Percentiles rank a stretch among this genome's conserved stretches.
These are phyloP conservation scores for Bostrychus sinensis DNA, from an alignment of 2,113 vertebrate species.

Conservation along the genomic window DNA sequence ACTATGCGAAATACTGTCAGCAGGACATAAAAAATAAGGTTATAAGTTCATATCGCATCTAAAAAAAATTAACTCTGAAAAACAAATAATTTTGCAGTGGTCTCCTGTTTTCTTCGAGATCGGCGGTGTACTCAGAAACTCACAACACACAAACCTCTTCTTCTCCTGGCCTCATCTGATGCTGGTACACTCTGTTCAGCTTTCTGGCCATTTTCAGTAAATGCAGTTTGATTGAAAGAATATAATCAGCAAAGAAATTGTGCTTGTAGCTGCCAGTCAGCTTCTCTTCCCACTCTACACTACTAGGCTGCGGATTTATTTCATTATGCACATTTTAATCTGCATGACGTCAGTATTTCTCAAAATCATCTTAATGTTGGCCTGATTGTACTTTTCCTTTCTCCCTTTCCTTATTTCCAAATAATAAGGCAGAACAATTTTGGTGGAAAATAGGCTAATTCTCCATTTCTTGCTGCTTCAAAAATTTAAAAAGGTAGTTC, in stretches of 20 bases:
- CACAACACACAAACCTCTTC: neutral
- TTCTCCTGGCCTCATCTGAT: neutral
- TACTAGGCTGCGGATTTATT: neutral
- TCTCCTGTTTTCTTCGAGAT: too few relatives aligned
- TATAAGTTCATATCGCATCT: too few relatives aligned
- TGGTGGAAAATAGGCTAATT: neutral
- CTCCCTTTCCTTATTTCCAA: neutral
- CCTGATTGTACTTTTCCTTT: neutral
- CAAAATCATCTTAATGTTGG: neutral
- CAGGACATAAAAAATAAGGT: too few relatives aligned
- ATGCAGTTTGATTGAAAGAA: slow-evolving; percentile 50
- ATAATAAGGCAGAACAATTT: neutral
- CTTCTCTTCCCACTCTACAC: neutral
- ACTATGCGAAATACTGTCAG: too few relatives aligned
- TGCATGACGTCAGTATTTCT: neutral
- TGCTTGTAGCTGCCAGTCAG: slow-evolving; percentile 34
- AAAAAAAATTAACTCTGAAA: too few relatives aligned
- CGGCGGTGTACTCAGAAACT: too few relatives aligned
- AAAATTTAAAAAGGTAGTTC: slow-evolving; percentile 2
- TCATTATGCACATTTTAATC: neutral
- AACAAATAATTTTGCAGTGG: too few relatives aligned
- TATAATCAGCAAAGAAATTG: slow-evolving; percentile 34
- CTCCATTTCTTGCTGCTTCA: neutral
- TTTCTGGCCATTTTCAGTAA: slow-evolving; percentile 19
- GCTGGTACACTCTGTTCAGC: neutral